A percentile compares a stretch with the other conserved stretches of the same genome.
Conservation (phyloP, 2,113 vertebrate species). For the Microcebus jonahi region DNA sequence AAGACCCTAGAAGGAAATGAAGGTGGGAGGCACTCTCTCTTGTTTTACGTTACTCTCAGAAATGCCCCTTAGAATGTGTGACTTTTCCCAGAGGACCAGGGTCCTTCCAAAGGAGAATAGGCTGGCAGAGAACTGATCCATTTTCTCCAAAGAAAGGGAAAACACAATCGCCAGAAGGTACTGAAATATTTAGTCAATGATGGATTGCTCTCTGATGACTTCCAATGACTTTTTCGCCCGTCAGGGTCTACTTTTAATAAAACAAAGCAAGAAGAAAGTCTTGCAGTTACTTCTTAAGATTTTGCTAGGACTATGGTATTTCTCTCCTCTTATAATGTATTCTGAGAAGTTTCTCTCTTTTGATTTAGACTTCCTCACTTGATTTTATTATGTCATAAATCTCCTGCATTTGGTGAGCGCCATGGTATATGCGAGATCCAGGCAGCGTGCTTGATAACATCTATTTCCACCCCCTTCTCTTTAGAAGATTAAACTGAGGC, state of each 20-base stretch:
- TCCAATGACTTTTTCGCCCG: slow-evolving; percentile 60
- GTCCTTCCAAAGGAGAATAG: neutral
- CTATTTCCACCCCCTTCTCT: neutral
- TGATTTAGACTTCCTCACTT: slow-evolving; percentile 77
- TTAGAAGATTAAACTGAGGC: slow-evolving; percentile 83
- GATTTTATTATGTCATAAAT: slow-evolving; percentile 74
- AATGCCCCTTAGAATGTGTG: neutral
- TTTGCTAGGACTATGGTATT: slow-evolving; percentile 43
- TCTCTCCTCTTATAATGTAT: slow-evolving; percentile 71
- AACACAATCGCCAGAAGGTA: neutral
- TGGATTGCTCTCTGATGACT: slow-evolving; percentile 61
- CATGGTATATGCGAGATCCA: slow-evolving; percentile 72
- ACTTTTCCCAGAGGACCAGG: neutral
- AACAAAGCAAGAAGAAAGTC: slow-evolving; percentile 45
- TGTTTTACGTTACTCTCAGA: neutral
- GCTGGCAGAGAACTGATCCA: neutral
- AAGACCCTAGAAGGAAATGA: neutral
- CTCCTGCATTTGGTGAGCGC: slow-evolving; percentile 69
- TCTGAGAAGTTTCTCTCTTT: slow-evolving; percentile 72
- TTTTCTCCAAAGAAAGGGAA: slow-evolving; percentile 38
- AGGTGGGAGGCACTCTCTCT: neutral
- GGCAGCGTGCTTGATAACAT: slow-evolving; percentile 77
- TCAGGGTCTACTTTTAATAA: slow-evolving; percentile 62
- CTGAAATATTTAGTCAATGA: slow-evolving; percentile 23
- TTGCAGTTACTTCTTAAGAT: slow-evolving; percentile 2